Conservation (phyloP, 1,140 invertebrate genomes). For the Chironomus tepperi region DNA sequence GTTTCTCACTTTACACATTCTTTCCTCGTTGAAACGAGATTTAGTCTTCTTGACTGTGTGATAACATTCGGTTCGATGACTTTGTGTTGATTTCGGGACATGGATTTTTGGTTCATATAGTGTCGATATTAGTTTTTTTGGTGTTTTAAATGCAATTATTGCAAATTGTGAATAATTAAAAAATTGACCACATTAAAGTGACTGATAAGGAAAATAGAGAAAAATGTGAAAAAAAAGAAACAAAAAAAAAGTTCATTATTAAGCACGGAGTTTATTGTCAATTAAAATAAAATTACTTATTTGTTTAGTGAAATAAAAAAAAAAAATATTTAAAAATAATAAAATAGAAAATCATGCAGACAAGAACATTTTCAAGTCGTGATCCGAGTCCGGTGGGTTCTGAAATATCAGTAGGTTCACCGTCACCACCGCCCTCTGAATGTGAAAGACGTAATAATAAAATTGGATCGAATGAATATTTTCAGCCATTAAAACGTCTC, state of each 20-base stretch:
- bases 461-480: slow-evolving; percentile 66
- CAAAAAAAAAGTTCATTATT: neutral
- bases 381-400: slow-evolving; percentile 46
- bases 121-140: no score
- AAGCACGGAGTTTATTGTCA: neutral
- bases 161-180: no score
- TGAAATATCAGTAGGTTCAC: slow-evolving; percentile 65
- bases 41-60: slow-evolving; percentile 20
- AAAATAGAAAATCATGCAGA: slow-evolving; percentile 10
- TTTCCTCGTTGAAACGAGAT: neutral
- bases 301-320: neutral
- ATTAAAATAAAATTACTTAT: neutral
- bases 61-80: slow-evolving; percentile 11
- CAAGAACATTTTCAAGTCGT: neutral
- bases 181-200: no score
- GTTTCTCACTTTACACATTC: neutral
- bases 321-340: neutral
- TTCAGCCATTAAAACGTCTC: slow-evolving; percentile 73
- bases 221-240: neutral
- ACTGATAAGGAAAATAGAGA: neutral
- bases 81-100: neutral
- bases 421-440: slow-evolving; percentile 48
- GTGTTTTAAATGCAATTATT: no score
- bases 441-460: slow-evolving; percentile 33
- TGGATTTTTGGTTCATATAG: no score